Evolutionary conservation across 2,113 vertebrate species (phyloP), one percentile per base, ranked within the genome.

Genomic region (Amphilophus citrinellus): DNA sequence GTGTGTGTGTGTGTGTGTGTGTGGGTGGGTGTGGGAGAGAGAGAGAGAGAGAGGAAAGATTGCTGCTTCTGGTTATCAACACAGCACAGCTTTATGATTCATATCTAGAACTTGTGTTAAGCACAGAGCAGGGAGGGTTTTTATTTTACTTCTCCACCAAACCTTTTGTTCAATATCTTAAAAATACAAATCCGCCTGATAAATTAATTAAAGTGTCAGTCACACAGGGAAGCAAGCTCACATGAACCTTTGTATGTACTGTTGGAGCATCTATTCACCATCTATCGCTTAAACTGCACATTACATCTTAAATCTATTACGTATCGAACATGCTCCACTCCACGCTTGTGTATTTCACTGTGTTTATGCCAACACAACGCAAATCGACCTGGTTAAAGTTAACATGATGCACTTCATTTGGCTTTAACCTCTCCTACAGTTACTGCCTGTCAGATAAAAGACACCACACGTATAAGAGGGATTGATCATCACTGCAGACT

Each of bases 11-110:
- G 61, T 83, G 53, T 83, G 68, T 68, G 87, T 7, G 35, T 35
- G 35, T 35, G 5, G 1, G 32, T 35, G 32, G 1, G 32, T 30
- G 32, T 5, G 32, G 5, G 32, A 5, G 32, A 7, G 35, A 7
- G 6, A 32, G 32, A 6, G 32, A 6, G 32, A 35, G 35, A 35
- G 35, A 66, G 7, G 37, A 53, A 77, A 84, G 3, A 17, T 50
- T 32, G 30, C 50, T 77, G 86, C 85, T 91, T 88, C 89, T 90
- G 82, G 82, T 88, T 87, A 87, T 89, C 84, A 89, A 87, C 88
- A 75, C 77, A 80, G 42, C 14, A 32, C 35, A 82, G 56, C 27
- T 30, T 71, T 17, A 59, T 82, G 78, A 91, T 61, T 89, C 71
- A 89, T 79, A 58, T 63, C 58, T 60, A 42, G n/a, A n/a, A 35